Evolutionary conservation across 37 sponge, comb jelly and placozoan species (phyloP), one percentile per base, ranked within the genome.

Genomic region (Chondrilla cf. caribensis): DNA sequence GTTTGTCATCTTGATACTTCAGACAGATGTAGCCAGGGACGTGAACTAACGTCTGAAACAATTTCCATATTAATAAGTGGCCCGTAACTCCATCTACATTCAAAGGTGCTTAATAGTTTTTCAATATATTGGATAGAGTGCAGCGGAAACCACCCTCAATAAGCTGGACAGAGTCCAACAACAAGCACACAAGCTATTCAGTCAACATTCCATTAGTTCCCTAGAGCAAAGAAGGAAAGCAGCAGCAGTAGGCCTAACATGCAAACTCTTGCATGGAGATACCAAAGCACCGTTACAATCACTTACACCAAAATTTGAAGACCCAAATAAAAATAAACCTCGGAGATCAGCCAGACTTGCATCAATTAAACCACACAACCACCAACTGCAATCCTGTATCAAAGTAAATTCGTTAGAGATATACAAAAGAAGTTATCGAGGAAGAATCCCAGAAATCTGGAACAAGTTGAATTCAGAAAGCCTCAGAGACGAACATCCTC

Each of bases 181-280:
- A 58, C 79, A 58, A 33, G 79, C 58, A 55, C 36, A 73, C 21
- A 42, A 42, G 1, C 17, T 73, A 6, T 73, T 73, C 44, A 7
- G 24, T 1, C 17, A 17, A 73, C 76, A 39, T 15, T n/a, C 76
- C 44, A 6, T 73, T 37, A 73, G 25, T 39, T 73, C 76, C 5
- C 76, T 73, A 7, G 71, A 70, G 18, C 71, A 70, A 38, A 70
- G 37, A 33, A 5, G 71, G 7, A 29, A 70, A 36, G 71, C 71
- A 70, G 71, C 71, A 70, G 71, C 71, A 70, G 71, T 70, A 38
- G 71, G 71, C 3, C 71, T 70, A 33, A 70, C 71, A 14, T 70
- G 71, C 18, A 70, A 37, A 29, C 71, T 70, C 35, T 70, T 70
- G 71, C 28, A 9, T 70, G 35, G 71, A 70, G 9, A 70, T 31